phyloP scores from a whole-genome alignment of 2,113 vertebrate genomes.

The Pangasianodon gigas region DNA sequence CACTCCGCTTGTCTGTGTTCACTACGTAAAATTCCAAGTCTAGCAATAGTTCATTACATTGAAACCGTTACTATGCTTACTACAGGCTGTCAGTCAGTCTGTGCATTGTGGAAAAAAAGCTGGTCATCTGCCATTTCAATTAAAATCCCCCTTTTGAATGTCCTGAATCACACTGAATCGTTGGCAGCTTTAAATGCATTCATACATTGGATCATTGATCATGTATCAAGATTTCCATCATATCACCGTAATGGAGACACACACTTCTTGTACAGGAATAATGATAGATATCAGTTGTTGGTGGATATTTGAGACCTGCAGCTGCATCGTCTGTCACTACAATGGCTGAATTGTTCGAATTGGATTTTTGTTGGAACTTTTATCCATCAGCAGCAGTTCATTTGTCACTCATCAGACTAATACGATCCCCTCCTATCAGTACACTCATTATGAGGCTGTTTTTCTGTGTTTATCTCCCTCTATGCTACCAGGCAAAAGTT shows the following conservation, averaged over 20 bases:
- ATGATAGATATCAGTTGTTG: not conserved
- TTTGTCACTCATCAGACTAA: constrained; percentile 17
- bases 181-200: not conserved
- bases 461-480: not conserved
- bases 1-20: not conserved
- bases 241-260: not conserved
- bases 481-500: not conserved
- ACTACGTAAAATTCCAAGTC: not conserved
- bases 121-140: not conserved
- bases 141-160: not conserved
- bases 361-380: constrained; percentile 15
- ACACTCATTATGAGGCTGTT: not conserved
- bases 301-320: constrained; percentile 7
- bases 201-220: not conserved
- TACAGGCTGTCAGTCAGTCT: not conserved
- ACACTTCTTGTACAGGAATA: not conserved
- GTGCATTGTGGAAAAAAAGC: not conserved
- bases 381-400: constrained; percentile 44
- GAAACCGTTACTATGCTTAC: not conserved
- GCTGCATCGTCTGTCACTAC: not conserved
- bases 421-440: not conserved
- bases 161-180: not conserved
- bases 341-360: constrained; percentile 37
- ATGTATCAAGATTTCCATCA: not conserved
- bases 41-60: not conserved